Conservation (phyloP, 2,797 vertebrate species). For the Artibeus jamaicensis region DNA sequence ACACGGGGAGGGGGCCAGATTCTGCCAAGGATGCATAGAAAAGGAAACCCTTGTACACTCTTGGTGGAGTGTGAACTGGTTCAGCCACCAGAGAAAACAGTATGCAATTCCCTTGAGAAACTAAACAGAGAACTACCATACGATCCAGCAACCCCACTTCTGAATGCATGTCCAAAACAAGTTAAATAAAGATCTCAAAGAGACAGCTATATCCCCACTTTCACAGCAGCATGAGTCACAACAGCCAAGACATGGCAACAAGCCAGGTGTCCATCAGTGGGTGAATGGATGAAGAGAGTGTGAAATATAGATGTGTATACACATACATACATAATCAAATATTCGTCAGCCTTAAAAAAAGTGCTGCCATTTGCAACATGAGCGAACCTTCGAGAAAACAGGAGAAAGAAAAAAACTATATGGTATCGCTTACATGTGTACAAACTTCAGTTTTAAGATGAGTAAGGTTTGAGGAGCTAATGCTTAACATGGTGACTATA, state of each 20-base stretch:
- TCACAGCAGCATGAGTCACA: not conserved
- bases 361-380: not conserved
- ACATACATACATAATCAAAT: not conserved
- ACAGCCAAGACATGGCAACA: not conserved
- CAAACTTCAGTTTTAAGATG: not conserved
- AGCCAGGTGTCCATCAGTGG: not conserved
- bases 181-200: not conserved
- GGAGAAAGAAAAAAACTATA: not conserved
- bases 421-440: not conserved
- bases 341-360: not conserved
- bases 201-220: not conserved
- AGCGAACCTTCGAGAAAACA: not conserved
- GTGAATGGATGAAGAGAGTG: not conserved
- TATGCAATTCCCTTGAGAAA: not conserved
- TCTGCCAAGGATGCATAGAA: not conserved
- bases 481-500: not conserved
- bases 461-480: not conserved
- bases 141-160: not conserved
- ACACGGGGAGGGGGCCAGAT: not conserved
- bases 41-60: not conserved
- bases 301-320: not conserved
- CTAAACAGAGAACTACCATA: not conserved
- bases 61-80: not conserved
- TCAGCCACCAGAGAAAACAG: not conserved
- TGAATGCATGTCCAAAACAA: not conserved